Percentiles rank a stretch among this genome's conserved stretches.
These are phyloP conservation scores for Pelmatolapia mariae DNA, from an alignment of 2,113 vertebrate genomes.

Conservation along the genomic window DNA sequence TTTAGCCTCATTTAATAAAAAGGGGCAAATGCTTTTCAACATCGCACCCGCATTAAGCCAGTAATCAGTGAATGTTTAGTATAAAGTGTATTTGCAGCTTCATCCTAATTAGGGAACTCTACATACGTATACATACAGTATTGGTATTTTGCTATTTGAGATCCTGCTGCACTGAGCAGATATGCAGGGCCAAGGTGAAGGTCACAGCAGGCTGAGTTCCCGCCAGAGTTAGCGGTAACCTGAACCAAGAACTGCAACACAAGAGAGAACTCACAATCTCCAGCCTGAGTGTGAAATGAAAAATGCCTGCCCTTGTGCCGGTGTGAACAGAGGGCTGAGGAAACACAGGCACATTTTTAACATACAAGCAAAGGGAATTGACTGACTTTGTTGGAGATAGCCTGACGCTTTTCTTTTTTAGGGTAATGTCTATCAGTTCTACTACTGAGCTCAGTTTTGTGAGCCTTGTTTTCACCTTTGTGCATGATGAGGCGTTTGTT, in stretches of 20 bases:
- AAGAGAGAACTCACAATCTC: conserved; percentile 9
- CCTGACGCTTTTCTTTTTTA: not conserved
- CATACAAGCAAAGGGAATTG: not conserved
- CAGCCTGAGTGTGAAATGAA: conserved; percentile 30
- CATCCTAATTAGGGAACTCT: not conserved
- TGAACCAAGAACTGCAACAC: conserved; percentile 57
- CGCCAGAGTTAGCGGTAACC: conserved; percentile 60
- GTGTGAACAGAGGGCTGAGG: conserved; percentile 5
- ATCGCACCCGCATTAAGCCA: not conserved
- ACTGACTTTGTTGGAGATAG: not conserved
- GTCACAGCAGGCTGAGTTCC: conserved; percentile 52
- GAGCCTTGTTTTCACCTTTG: not conserved
- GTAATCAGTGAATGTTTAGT: not conserved
- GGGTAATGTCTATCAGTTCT: not conserved
- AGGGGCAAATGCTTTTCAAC: not conserved
- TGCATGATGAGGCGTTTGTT: not conserved
- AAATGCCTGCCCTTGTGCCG: conserved; percentile 9
- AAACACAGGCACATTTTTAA: not conserved
- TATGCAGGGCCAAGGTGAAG: conserved; percentile 62
- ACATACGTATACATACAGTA: not conserved
- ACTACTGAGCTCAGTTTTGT: not conserved
- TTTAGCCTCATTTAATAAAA: not conserved
- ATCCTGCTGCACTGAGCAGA: conserved; percentile 56
- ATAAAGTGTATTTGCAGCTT: not conserved
- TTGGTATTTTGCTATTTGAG: not conserved